Conservation (phyloP, 2,113 vertebrate genomes). For the Melanerpes aurifrons region DNA sequence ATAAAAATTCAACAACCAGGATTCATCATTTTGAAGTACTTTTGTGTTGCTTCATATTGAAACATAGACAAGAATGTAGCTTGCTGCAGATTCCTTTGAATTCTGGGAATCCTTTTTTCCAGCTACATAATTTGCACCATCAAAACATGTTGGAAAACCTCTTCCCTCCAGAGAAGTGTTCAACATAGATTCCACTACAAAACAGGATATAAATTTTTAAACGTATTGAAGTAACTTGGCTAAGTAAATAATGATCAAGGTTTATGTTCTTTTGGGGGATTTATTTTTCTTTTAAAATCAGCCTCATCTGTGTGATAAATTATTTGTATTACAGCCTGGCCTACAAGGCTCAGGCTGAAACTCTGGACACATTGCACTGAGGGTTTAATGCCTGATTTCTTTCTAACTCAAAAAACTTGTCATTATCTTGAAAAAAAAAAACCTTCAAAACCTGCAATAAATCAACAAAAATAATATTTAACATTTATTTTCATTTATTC, state of each 20-base stretch:
- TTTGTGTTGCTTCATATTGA: not conserved
- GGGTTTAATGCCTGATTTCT: not conserved
- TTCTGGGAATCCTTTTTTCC: not conserved
- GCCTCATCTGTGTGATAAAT: not conserved
- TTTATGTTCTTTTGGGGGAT: not conserved
- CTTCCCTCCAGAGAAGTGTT: not conserved
- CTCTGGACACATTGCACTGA: not conserved
- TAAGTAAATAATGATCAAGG: not conserved
- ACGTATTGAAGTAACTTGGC: not conserved
- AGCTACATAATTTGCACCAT: not conserved
- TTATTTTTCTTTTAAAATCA: not conserved
- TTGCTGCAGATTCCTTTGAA: not conserved
- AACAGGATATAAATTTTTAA: not conserved
- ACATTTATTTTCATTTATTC: not conserved
- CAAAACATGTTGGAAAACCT: not conserved
- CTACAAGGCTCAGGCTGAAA: not conserved
- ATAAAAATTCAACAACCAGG: accelerated
- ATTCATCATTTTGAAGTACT: not conserved
- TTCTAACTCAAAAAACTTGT: not conserved
- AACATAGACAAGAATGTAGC: not conserved
- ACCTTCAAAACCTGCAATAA: not conserved
- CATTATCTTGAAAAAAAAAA: not conserved
- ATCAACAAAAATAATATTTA: not conserved
- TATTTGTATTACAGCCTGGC: not conserved
- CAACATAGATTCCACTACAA: not conserved